Evolutionary conservation across 2,113 vertebrate genomes (phyloP), one percentile per base, ranked within the genome.

Genomic region (Saccopteryx bilineata): DNA sequence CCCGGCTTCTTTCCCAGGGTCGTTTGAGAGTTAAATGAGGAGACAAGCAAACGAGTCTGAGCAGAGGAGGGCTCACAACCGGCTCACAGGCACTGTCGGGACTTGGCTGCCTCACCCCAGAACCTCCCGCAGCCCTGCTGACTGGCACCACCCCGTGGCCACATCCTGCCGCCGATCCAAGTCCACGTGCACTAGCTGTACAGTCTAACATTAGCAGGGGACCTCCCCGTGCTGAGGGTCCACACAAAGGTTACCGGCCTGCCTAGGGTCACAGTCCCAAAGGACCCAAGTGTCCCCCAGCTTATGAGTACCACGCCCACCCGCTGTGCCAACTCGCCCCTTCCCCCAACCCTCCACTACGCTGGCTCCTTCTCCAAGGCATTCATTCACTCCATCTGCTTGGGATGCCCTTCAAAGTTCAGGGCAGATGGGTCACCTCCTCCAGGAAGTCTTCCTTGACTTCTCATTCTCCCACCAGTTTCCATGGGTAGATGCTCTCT

Each of bases 171-270:
- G 19, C 61, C 0, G 3, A 11, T 4, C 87, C 60, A 1, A 0
- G 33, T 5, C 50, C 31, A 12, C 19, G 7, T 7, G 3, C 2
- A 2, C 18, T 2, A 28, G 76, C 61, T 48, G 2, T 2, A 2
- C 6, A 17, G 71, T 15, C 60, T 4, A 0, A 7, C 1, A 24
- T 2, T 0, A 18, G 26, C 46, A 1, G 0, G 2, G n/a, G 61
- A 10, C 54, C 46, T 24, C 60, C 23, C 19, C 0, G 12, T 1
- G 52, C 80, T 14, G 2, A 5, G 18, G 50, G 17, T 60, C 19
- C 39, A 39, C 14, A 9, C 7, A 39, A 33, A 46, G 61, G 24
- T 8, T 5, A 46, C 72, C 1, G 5, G 39, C 12, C 1, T 9
- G n/a, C 46, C 69, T 15, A 26, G 6, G 1, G 39, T 12, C 61